Evolutionary conservation across 1,140 invertebrate genomes (phyloP).

Genomic region (Anthonomus grandis): DNA sequence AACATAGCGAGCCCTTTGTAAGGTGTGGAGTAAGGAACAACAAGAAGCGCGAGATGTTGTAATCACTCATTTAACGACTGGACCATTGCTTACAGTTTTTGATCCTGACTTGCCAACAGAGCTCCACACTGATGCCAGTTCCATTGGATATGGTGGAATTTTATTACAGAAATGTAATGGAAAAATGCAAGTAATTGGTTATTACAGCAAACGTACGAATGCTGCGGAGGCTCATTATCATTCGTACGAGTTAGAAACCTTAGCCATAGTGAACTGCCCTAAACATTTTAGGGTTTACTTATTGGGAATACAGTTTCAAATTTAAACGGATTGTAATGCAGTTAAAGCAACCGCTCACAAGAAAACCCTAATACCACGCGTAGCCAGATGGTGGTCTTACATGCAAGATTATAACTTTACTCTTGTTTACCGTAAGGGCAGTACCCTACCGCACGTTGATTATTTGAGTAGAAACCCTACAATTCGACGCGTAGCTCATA

Average conservation of each 20-base stretch:
- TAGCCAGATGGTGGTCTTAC: conserved; percentile 44
- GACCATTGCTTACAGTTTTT: conserved; percentile 9
- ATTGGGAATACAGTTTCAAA: conserved; percentile 37
- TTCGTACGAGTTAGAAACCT: conserved; percentile 20
- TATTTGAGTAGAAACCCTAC: conserved; percentile 18
- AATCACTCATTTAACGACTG: conserved; percentile 18
- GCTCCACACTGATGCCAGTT: conserved; percentile 44
- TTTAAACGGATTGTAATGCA: conserved; percentile 44
- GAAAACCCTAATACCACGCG: conserved; percentile 37
- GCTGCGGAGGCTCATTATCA: conserved; percentile 14
- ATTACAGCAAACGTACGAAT: conserved; percentile 25
- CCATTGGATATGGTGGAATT: conserved; percentile 38
- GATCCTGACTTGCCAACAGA: conserved; percentile 24
- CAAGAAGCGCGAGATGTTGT: conserved; percentile 28
- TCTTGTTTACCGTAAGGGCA: conserved; percentile 40
- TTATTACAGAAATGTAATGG: conserved; percentile 36
- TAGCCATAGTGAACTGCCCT: conserved; percentile 37
- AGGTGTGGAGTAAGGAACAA: conserved; percentile 1
- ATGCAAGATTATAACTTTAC: conserved; percentile 38
- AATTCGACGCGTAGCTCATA: conserved; percentile 32
- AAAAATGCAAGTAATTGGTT: conserved; percentile 14
- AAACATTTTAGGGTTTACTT: conserved; percentile 47
- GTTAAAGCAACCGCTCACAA: conserved; percentile 38
- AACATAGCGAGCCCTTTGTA: conserved; percentile 1
- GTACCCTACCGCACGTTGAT: conserved; percentile 4